phyloP scores from a whole-genome alignment of 2,888 invertebrate species.

The Dexiosoma caninum region DNA sequence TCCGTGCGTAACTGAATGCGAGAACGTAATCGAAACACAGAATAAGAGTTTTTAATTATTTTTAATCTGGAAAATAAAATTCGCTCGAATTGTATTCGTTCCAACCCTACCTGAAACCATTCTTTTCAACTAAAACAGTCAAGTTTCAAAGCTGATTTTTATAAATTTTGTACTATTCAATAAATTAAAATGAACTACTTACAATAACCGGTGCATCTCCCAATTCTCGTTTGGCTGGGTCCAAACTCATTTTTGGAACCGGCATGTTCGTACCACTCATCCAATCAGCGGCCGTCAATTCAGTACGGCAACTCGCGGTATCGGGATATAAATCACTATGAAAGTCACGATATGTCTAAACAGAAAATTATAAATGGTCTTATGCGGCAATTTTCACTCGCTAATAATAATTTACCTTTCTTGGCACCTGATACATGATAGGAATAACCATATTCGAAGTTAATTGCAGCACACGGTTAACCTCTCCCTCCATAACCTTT shows the following conservation, averaged over 20 bases:
- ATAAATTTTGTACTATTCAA: not conserved
- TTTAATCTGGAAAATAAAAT: too few species aligned
- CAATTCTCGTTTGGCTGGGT: constrained; percentile 85
- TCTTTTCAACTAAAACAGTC: too few species aligned
- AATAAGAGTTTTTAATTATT: too few species aligned
- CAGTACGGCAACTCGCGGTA: constrained; percentile 88
- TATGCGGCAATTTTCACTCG: not conserved
- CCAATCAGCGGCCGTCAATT: constrained; percentile 90
- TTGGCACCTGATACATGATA: constrained; percentile 95
- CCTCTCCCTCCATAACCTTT: constrained; percentile 98
- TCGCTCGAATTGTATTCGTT: too few species aligned
- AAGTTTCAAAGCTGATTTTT: too few species aligned
- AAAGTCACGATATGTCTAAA: constrained; percentile 93
- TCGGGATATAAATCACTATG: constrained; percentile 96
- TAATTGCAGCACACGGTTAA: constrained; percentile 92
- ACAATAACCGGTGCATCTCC: constrained; percentile 82
- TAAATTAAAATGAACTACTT: constrained; percentile 71
- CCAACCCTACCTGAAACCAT: too few species aligned
- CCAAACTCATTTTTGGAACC: constrained; percentile 89
- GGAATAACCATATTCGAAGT: constrained; percentile 92
- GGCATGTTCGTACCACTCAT: constrained; percentile 85
- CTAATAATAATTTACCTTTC: constrained; percentile 82
- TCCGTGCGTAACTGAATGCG: too few species aligned
- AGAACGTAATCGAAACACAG: too few species aligned
- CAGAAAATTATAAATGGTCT: not conserved